Base-by-base conservation (phyloP, 2,113 vertebrate species). In the Tor tambroides region DNA sequence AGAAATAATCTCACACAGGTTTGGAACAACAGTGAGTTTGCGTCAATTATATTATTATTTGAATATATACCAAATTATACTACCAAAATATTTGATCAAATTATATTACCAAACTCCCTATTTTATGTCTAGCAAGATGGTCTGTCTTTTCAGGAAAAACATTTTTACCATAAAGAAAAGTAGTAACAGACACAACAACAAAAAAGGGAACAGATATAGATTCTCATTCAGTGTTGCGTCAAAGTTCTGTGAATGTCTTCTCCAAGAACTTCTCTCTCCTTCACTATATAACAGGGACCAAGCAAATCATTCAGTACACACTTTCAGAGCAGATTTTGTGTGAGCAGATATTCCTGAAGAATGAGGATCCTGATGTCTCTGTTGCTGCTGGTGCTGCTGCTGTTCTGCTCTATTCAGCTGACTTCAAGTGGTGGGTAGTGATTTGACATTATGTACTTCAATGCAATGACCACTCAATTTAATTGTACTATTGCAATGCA, bases 341-440 rank as follows among this genome's bases (percentile, higher is more conserved):
- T 65, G 23, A 61, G 59, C 23, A 11, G 59, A 61, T 61, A 4
- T 9, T 61, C 17, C 59, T 61, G 35, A 74, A 41, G 19, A 74
- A 74, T 74, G 35, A 74, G 71, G 9, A 38, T n/a, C 41, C 71
- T 74, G 71, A 41, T 74, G 35, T 23, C 67, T 71, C 28, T 71
- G 65, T 11, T 69, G 67, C 15, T 74, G 8, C 71, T 74, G 71
- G 32, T 41, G 71, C 32, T 74, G 71, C 17, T 41, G 71, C 32
- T 74, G 17, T 41, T 74, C 71, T n/a, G 35, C 71, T 74, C 9
- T 74, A 5, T 74, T 38, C 71, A 74, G 21, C 35, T 23, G 35
- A 74, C 32, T n/a, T 41, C 17, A 74, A n/a, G 71, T 74, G 38
- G 71, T 74, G 38, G 11, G 71, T 76, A 10, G 21, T 9, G 54